A percentile compares a stretch with the other conserved stretches of the same genome.
Conservation (phyloP, 2,888 invertebrate genomes). For the Aromia moschata region DNA sequence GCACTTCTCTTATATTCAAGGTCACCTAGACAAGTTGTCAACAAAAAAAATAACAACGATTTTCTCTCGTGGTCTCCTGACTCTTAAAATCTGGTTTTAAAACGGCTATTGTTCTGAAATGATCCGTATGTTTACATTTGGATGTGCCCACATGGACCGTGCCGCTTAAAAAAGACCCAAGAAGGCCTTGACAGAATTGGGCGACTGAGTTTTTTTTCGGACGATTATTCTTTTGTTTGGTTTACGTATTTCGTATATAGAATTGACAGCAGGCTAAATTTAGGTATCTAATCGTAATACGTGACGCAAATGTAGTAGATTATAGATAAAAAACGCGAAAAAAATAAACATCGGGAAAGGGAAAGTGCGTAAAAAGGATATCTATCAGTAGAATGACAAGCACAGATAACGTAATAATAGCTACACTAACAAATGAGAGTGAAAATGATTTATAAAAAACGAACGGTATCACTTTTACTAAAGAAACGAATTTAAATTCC, state of each 20-base stretch:
- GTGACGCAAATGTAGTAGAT: neutral
- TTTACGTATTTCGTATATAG: no score
- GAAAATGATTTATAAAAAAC: no score
- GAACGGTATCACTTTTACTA: no score
- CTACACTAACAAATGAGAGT: no score
- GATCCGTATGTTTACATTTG: conserved; percentile 32
- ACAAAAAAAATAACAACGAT: conserved; percentile 35
- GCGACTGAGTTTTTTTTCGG: neutral
- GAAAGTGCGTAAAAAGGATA: neutral
- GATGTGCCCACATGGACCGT: neutral
- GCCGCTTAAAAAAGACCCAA: neutral
- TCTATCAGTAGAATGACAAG: no score
- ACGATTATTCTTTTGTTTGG: no score
- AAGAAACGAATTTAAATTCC: no score
- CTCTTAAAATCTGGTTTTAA: conserved; percentile 36
- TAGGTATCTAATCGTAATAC: neutral
- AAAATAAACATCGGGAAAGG: neutral
- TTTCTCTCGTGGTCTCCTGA: conserved; percentile 28
- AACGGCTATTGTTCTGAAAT: conserved; percentile 35
- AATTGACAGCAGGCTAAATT: no score
- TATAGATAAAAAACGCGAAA: neutral
- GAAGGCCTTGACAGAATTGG: neutral
- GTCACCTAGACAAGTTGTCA: conserved; percentile 52
- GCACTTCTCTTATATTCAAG: conserved; percentile 52
- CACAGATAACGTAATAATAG: no score